Conservation (phyloP, 1,140 invertebrate species). For the Gonioctena quinquepunctata region DNA sequence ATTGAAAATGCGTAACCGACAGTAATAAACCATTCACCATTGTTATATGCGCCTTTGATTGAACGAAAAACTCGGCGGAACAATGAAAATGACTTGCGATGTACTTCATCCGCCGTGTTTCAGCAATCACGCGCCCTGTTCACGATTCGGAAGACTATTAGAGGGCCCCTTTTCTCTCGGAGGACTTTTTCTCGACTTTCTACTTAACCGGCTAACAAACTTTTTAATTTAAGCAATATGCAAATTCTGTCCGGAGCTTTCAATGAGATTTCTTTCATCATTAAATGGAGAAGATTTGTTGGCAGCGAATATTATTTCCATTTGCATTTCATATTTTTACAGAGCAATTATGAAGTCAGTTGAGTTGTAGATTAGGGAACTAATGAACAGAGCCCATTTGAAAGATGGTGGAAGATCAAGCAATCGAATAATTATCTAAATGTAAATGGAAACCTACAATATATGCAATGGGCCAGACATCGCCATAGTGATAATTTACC, state of each 20-base stretch:
- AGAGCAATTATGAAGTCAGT: neutral
- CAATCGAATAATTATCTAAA: no score
- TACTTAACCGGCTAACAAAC: constrained; percentile 10
- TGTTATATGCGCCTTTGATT: neutral
- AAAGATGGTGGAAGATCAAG: no score
- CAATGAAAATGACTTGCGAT: neutral
- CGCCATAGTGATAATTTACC: no score
- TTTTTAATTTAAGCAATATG: constrained; percentile 10
- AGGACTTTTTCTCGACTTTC: constrained; percentile 7
- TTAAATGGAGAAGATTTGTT: neutral
- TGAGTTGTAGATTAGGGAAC: no score
- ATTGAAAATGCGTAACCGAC: no score
- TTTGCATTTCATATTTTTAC: neutral
- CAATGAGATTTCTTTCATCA: constrained; percentile 2
- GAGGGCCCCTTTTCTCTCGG: neutral
- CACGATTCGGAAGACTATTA: neutral
- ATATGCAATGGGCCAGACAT: no score
- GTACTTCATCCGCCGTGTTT: neutral
- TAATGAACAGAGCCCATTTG: no score
- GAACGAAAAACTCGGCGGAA: neutral
- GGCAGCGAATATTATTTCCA: neutral
- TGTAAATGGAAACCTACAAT: no score
- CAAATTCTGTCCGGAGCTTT: neutral
- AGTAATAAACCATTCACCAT: neutral
- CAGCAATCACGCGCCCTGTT: neutral